These are phyloP conservation scores for Holocentrus rufus DNA, from an alignment of 2,797 vertebrate species.

Conservation along the genomic window DNA sequence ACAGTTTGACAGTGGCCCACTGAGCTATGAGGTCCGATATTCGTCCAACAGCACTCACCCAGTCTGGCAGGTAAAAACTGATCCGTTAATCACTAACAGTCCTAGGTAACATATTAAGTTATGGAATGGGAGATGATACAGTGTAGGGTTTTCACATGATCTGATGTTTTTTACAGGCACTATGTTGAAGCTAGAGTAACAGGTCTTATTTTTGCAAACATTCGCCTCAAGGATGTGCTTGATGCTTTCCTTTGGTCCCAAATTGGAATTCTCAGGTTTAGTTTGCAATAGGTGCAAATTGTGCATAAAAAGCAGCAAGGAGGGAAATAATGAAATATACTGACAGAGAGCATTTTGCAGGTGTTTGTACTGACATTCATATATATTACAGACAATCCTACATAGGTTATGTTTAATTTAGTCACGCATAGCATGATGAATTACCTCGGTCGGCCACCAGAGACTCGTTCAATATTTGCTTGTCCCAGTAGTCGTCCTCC, in stretches of 20 bases:
- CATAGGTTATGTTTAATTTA: no score
- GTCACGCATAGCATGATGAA: background rate
- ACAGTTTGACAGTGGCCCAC: conserved; percentile 40
- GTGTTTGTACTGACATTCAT: background rate
- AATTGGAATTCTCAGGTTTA: no score
- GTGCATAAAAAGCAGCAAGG: no score
- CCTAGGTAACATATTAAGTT: background rate
- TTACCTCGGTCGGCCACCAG: no score
- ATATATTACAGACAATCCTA: no score
- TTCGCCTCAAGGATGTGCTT: background rate
- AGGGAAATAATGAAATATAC: no score
- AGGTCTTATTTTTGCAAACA: background rate
- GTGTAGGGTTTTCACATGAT: background rate
- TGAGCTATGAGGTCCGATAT: conserved; percentile 87
- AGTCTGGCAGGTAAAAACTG: conserved; percentile 72
- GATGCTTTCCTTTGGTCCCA: no score
- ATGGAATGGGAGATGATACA: background rate
- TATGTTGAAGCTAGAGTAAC: no score
- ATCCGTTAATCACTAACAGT: background rate
- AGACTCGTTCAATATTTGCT: conserved; percentile 3
- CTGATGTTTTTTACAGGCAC: background rate
- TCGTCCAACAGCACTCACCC: conserved; percentile 67
- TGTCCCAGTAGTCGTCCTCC: background rate
- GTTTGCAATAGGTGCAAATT: no score
- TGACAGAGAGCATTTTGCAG: background rate